phyloP scores from a whole-genome alignment of 2,888 invertebrate species.

The Ormyrus thymus region DNA sequence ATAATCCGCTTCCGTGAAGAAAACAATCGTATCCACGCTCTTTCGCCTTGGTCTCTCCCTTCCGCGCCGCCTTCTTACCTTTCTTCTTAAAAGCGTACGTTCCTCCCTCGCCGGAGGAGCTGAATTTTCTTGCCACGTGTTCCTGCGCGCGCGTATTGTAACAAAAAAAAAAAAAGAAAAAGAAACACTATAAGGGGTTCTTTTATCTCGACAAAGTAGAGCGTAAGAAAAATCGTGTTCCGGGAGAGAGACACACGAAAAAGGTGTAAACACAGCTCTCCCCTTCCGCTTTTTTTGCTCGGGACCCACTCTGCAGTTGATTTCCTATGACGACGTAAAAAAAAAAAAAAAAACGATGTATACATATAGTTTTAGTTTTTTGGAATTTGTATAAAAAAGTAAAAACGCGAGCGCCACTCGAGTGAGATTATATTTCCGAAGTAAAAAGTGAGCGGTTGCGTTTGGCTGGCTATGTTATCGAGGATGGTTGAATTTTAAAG shows the following conservation, averaged over 20 bases:
- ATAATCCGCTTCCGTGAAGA: no score
- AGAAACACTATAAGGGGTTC: background rate
- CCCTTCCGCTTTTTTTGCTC: no score
- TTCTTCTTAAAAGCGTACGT: background rate
- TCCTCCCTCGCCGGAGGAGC: conserved; percentile 4
- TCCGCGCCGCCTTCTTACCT: background rate
- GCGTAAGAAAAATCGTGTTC: background rate
- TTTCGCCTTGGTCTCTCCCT: conserved; percentile 40
- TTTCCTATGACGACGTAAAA: background rate
- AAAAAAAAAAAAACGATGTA: background rate
- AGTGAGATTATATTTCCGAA: conserved; percentile 23
- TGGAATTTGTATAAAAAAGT: conserved; percentile 24
- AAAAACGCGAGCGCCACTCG: conserved; percentile 17
- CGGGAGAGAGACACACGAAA: background rate
- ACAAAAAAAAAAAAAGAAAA: background rate
- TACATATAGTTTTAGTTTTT: conserved; percentile 20
- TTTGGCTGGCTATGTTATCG: no score
- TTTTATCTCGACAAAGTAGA: no score
- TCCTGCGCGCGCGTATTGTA: conserved; percentile 14
- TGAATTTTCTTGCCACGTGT: conserved; percentile 5
- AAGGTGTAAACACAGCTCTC: background rate
- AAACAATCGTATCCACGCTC: background rate
- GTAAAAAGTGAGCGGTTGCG: background rate
- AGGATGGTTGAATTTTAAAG: background rate
- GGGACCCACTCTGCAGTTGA: no score